A percentile compares a stretch with the other conserved stretches of the same genome.
Evolutionary conservation across 92 coral and sea anemone species (phyloP).

Genomic region (Chrysogorgia sp.): DNA sequence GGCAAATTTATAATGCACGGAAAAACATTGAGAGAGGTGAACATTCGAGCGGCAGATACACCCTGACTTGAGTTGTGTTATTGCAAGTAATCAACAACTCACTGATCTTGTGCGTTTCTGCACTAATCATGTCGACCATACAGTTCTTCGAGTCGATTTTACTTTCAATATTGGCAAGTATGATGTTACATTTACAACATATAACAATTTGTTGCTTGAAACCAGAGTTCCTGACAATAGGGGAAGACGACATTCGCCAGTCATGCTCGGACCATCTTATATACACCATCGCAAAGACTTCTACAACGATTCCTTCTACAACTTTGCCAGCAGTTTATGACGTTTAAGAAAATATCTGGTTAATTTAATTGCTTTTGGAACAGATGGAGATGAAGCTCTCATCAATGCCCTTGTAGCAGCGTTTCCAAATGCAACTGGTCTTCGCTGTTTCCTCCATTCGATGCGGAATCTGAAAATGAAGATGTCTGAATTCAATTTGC

Average conservation of each 20-base stretch:
- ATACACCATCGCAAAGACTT: constrained; percentile 54
- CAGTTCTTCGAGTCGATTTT: constrained; percentile 39
- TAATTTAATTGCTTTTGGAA: constrained; percentile 41
- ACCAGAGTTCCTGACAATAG: constrained; percentile 43
- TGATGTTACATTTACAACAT: constrained; percentile 50
- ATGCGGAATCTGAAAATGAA: constrained; percentile 43
- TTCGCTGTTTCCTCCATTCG: constrained; percentile 58
- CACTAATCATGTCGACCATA: constrained; percentile 42
- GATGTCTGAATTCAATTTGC: constrained; percentile 37
- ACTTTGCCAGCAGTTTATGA: constrained; percentile 44
- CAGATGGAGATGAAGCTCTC: constrained; percentile 56
- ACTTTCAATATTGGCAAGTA: constrained; percentile 51
- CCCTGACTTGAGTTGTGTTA: constrained; percentile 20
- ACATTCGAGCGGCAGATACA: constrained; percentile 2
- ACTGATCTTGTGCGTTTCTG: constrained; percentile 38
- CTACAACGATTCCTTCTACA: constrained; percentile 41
- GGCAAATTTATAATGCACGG: constrained; percentile 38
- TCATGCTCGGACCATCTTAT: constrained; percentile 48
- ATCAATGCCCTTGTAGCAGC: constrained; percentile 43
- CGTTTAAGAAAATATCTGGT: constrained; percentile 27
- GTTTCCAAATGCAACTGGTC: constrained; percentile 44
- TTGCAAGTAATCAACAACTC: constrained; percentile 41
- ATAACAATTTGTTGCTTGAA: constrained; percentile 46
- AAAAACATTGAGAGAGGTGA: constrained; percentile 7
- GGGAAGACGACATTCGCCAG: constrained; percentile 47